Percentiles rank a stretch among this genome's conserved stretches.
These are phyloP conservation scores for Spilogale gracilis DNA, from an alignment of 2,113 vertebrate genomes.

Conservation along the genomic window DNA sequence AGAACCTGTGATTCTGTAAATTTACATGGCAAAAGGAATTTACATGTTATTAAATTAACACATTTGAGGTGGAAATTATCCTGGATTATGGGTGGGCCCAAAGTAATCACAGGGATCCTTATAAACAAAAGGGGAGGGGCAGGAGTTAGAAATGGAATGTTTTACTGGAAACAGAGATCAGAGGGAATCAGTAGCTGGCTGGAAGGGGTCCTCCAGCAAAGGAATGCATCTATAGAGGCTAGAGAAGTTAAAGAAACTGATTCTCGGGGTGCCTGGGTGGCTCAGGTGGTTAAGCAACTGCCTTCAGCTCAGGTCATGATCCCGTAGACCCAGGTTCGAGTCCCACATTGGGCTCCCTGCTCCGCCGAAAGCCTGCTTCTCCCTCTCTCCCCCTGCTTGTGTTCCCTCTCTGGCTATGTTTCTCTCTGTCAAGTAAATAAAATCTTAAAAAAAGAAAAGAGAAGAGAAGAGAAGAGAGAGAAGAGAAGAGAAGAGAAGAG, in stretches of 20 bases:
- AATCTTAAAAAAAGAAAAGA: too few species aligned
- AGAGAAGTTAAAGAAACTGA: not conserved
- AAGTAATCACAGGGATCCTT: not conserved
- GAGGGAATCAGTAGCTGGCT: not conserved
- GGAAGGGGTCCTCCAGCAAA: not conserved
- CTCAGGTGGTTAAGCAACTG: too few species aligned
- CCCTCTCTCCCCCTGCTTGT: too few species aligned
- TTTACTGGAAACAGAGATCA: not conserved
- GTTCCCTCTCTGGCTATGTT: too few species aligned
- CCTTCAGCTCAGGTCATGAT: too few species aligned
- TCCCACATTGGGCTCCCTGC: too few species aligned
- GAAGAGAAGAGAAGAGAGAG: too few species aligned
- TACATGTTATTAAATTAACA: not conserved
- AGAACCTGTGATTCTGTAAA: not conserved
- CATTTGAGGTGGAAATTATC: not conserved
- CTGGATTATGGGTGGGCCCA: not conserved
- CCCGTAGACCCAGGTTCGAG: too few species aligned
- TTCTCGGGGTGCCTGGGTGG: not conserved
- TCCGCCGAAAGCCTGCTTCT: too few species aligned
- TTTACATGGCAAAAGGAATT: not conserved
- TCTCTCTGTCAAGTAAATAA: too few species aligned
- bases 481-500: too few species aligned
- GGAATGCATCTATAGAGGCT: not conserved
- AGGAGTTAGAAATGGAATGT: not conserved
- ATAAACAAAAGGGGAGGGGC: not conserved